Percentiles rank a stretch among this genome's conserved stretches.
These are phyloP conservation scores for Clarias laeviceps DNA, from an alignment of 2,797 vertebrate genomes.

Conservation along the genomic window DNA sequence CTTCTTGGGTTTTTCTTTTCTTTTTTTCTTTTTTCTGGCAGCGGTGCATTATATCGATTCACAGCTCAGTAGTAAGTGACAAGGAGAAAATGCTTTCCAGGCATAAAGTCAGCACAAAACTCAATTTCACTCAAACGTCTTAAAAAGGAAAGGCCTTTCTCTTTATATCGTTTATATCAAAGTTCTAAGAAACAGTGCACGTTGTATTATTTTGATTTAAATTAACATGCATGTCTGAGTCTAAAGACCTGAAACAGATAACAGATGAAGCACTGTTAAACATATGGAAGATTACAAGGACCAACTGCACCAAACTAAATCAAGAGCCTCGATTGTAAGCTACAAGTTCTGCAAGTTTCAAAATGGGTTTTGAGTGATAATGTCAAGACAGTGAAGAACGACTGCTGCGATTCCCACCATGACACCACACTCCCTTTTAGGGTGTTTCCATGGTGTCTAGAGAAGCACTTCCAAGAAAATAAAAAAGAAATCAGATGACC, in stretches of 20 bases:
- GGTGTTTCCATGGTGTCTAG: conserved; percentile 76
- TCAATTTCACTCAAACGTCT: background rate
- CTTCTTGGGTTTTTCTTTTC: background rate
- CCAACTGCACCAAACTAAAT: background rate
- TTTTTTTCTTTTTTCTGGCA: background rate
- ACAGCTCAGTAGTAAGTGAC: background rate
- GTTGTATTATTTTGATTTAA: background rate
- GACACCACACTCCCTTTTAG: conserved; percentile 50
- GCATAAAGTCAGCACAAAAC: background rate
- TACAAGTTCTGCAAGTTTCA: conserved; percentile 81
- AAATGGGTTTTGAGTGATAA: conserved; percentile 94
- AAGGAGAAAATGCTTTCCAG: background rate
- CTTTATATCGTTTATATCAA: background rate
- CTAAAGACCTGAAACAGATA: background rate
- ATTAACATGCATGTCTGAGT: background rate
- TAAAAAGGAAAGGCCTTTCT: background rate
- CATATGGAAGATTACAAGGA: conserved; percentile 2
- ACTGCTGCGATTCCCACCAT: conserved; percentile 91
- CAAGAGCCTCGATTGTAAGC: background rate
- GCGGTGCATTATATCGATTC: background rate
- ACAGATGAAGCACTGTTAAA: background rate
- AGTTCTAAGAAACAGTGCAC: background rate
- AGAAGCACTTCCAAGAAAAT: conserved; percentile 69
- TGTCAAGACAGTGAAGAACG: conserved; percentile 65
- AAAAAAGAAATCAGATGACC: conserved; percentile 75